These are phyloP conservation scores for Myotis myotis DNA, from an alignment of 2,797 vertebrate species.

Conservation along the genomic window DNA sequence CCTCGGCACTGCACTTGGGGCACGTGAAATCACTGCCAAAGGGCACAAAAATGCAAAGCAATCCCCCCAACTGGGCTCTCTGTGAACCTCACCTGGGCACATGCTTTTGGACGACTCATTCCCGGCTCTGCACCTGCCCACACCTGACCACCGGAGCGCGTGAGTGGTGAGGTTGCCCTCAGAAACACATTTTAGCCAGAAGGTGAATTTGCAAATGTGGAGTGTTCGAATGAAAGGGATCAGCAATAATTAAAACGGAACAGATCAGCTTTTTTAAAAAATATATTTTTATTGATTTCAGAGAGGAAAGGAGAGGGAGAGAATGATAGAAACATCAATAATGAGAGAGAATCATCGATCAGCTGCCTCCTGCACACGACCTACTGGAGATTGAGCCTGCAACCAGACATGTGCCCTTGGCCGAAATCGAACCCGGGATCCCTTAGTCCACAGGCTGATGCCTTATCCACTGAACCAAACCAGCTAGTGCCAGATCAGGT, in stretches of 20 bases:
- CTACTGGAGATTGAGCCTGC: too few species aligned
- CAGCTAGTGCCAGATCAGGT: too few species aligned
- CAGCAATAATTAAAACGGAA: fast-evolving
- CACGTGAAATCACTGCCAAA: neutral
- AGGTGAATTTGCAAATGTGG: fast-evolving
- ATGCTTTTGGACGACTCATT: fast-evolving
- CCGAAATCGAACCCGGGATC: too few species aligned
- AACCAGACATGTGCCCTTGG: too few species aligned
- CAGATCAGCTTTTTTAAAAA: too few species aligned
- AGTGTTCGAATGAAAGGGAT: fast-evolving
- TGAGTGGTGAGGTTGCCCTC: fast-evolving
- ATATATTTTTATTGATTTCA: too few species aligned
- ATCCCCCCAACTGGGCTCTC: fast-evolving
- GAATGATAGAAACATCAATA: too few species aligned
- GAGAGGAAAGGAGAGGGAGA: too few species aligned
- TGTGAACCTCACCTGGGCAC: fast-evolving
- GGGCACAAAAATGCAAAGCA: neutral
- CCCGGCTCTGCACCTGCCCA: fast-evolving
- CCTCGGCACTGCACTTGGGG: fast-evolving
- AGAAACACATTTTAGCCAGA: neutral
- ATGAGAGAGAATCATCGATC: too few species aligned
- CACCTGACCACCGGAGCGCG: fast-evolving
- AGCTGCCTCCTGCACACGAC: too few species aligned
- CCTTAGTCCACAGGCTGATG: too few species aligned
- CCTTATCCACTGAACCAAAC: too few species aligned